A percentile compares a stretch with the other conserved stretches of the same genome.
These are phyloP conservation scores for Ornithoptera alexandrae DNA, from an alignment of 2,888 invertebrate genomes.

Conservation along the genomic window DNA sequence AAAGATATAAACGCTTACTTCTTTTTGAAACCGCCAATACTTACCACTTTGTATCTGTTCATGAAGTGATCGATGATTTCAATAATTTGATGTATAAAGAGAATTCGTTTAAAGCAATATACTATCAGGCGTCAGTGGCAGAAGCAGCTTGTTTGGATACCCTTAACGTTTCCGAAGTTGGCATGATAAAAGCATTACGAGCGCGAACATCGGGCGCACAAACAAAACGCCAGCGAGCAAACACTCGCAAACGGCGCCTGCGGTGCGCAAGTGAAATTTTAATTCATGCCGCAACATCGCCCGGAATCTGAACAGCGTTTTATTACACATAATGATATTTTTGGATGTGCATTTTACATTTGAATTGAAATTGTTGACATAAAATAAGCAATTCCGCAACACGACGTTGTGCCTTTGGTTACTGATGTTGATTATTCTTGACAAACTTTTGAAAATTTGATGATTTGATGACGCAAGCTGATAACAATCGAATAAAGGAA, in stretches of 20 bases:
- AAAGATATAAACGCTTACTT: too few relatives aligned
- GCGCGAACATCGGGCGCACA: slow-evolving; percentile 35
- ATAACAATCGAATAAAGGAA: too few relatives aligned
- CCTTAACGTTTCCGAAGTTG: slow-evolving; percentile 21
- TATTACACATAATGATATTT: slow-evolving; percentile 25
- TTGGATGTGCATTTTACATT: slow-evolving; percentile 20
- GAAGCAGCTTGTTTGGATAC: slow-evolving; percentile 21
- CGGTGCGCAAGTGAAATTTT: slow-evolving; percentile 36
- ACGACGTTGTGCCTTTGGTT: background rate
- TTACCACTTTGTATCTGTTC: too few relatives aligned
- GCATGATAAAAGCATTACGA: slow-evolving; percentile 42
- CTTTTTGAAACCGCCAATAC: too few relatives aligned
- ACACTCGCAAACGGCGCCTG: slow-evolving; percentile 41
- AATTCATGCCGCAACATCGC: slow-evolving; percentile 27
- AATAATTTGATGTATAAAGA: background rate
- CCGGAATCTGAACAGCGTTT: slow-evolving; percentile 24
- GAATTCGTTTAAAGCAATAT: slow-evolving; percentile 1
- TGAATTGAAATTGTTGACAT: slow-evolving; percentile 10
- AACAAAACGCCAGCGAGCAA: slow-evolving; percentile 39
- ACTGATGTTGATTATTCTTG: background rate
- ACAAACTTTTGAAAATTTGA: background rate
- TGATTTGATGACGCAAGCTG: background rate
- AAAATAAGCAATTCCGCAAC: slow-evolving; percentile 1
- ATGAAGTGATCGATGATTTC: background rate
- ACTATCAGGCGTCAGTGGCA: slow-evolving; percentile 9